phyloP scores from a whole-genome alignment of 2,888 invertebrate species.

The Campoplex capitator region DNA sequence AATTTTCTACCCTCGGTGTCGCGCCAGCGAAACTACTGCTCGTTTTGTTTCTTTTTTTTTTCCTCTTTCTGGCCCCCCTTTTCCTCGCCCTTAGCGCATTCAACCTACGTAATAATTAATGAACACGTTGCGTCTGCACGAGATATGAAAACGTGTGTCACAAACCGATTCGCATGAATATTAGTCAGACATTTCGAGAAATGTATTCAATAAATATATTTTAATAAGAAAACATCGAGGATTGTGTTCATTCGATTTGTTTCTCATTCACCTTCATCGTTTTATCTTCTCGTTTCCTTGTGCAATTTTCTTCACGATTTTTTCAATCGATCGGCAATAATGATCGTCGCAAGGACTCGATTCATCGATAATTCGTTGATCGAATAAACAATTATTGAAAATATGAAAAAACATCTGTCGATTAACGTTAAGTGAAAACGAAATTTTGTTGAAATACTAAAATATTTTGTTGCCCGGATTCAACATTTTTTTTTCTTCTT shows the following conservation, averaged over 20 bases:
- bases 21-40: constrained; percentile 51
- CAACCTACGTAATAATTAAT: constrained; percentile 43
- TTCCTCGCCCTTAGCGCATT: constrained; percentile 9
- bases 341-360: no score
- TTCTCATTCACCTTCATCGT: neutral
- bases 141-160: constrained; percentile 8
- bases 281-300: neutral
- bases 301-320: neutral
- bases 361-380: no score
- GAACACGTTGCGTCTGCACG: constrained; percentile 4
- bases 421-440: no score
- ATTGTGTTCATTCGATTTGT: neutral
- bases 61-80: neutral
- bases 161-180: neutral
- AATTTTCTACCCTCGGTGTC: constrained; percentile 47
- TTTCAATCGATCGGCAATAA: neutral
- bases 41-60: constrained; percentile 36
- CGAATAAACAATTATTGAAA: no score
- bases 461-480: no score
- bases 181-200: neutral
- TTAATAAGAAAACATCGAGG: neutral
- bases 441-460: no score
- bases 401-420: no score
- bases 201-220: neutral
- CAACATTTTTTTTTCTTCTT: no score